A percentile compares a stretch with the other conserved stretches of the same genome.
Conservation (phyloP, 2,113 vertebrate genomes). For the Conger conger region DNA sequence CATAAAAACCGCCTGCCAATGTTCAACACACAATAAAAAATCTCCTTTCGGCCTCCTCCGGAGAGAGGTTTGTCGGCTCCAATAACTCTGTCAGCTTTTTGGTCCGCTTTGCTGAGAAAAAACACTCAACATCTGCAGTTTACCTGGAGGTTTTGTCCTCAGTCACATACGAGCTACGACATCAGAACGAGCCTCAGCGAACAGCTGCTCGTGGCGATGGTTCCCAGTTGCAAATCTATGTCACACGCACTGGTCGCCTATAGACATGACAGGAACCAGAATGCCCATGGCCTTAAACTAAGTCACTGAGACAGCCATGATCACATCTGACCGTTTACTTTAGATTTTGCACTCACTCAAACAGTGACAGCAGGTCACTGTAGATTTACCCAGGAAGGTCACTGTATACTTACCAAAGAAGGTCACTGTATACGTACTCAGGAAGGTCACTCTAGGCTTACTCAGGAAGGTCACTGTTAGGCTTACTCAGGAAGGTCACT, state of each 20-base stretch:
- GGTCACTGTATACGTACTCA: too few species aligned
- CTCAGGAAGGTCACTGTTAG: too few species aligned
- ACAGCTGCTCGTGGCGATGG: not conserved
- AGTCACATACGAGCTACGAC: not conserved
- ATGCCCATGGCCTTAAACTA: not conserved
- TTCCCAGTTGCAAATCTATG: not conserved
- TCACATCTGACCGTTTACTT: not conserved
- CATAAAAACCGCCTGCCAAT: not conserved
- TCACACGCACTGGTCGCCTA: not conserved
- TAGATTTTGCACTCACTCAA: not conserved
- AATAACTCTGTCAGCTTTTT: not conserved
- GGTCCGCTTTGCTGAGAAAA: not conserved
- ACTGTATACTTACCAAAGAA: too few species aligned
- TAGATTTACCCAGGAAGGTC: too few species aligned
- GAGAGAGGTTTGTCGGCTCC: constrained; percentile 3
- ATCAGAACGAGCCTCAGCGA: not conserved
- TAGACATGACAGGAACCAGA: not conserved
- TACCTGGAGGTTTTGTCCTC: not conserved
- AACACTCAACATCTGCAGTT: constrained; percentile 1
- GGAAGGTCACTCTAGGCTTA: too few species aligned
- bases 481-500: too few species aligned
- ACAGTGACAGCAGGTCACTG: not conserved
- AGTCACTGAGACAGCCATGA: not conserved
- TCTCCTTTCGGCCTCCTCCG: not conserved
- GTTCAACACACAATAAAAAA: not conserved